These are phyloP conservation scores for Vesta saturnalis DNA, from an alignment of 2,888 invertebrate species.

Conservation along the genomic window DNA sequence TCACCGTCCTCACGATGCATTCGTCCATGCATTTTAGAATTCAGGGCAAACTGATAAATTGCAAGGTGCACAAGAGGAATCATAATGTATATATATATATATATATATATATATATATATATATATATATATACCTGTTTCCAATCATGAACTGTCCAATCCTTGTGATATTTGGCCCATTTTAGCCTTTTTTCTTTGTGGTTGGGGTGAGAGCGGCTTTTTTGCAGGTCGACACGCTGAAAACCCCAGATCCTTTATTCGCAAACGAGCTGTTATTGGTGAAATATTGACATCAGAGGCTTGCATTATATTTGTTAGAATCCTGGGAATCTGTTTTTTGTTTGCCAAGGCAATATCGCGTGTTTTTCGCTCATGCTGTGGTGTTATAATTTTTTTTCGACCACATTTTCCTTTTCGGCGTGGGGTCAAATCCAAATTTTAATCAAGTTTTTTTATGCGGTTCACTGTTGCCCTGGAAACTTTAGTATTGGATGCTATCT, in stretches of 20 bases:
- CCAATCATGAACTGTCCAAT: background rate
- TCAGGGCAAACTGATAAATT: background rate
- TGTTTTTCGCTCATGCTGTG: background rate
- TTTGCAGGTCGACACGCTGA: background rate
- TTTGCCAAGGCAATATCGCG: background rate
- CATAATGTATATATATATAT: no score
- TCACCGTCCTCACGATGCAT: background rate
- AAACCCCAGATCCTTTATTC: background rate
- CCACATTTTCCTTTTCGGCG: background rate
- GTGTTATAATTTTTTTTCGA: background rate
- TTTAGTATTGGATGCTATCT: background rate
- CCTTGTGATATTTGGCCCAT: background rate
- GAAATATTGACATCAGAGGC: background rate
- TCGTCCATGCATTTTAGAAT: background rate
- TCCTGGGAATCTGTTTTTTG: background rate
- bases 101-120: no score
- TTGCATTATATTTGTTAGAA: background rate
- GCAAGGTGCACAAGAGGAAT: background rate
- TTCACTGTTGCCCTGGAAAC: background rate
- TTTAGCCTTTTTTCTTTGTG: background rate
- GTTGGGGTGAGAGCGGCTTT: background rate
- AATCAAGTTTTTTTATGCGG: background rate
- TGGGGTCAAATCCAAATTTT: background rate
- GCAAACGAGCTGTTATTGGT: background rate
- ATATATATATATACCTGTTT: background rate